Conservation (phyloP, 2,113 vertebrate species). For the Paracanthobrama guichenoti region DNA sequence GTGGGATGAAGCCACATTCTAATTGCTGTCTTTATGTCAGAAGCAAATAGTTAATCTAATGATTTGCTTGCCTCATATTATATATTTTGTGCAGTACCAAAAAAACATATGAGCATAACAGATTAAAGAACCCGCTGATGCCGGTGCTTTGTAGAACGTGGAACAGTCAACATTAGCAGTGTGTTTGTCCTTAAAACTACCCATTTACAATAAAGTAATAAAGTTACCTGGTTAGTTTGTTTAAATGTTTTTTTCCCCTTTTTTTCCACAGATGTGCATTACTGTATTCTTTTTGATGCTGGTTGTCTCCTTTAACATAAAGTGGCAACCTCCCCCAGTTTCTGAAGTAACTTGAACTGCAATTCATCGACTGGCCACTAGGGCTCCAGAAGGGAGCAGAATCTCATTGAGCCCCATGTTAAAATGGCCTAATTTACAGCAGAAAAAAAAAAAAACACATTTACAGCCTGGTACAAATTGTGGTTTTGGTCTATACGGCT, state of each 20-base stretch:
- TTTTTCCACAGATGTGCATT: neutral
- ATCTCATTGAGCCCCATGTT: no score
- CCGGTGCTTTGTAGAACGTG: neutral
- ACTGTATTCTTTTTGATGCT: neutral
- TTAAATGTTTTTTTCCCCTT: neutral
- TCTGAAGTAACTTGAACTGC: no score
- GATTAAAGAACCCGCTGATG: neutral
- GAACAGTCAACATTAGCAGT: neutral
- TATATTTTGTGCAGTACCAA: neutral
- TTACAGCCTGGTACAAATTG: no score
- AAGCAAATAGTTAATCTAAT: neutral
- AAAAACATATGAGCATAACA: neutral
- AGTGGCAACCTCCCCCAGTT: no score
- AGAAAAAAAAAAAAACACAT: no score
- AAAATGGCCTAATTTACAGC: no score
- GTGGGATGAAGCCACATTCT: neutral
- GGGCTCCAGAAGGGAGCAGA: no score
- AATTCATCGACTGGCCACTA: no score
- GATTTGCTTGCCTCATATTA: neutral
- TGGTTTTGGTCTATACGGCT: no score
- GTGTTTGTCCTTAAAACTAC: neutral
- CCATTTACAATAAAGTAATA: neutral
- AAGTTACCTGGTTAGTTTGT: neutral
- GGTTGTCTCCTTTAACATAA: neutral
- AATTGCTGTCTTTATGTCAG: neutral